A percentile compares a stretch with the other conserved stretches of the same genome.
phyloP scores from a whole-genome alignment of 2,797 vertebrate genomes.

The Falco concolor region DNA sequence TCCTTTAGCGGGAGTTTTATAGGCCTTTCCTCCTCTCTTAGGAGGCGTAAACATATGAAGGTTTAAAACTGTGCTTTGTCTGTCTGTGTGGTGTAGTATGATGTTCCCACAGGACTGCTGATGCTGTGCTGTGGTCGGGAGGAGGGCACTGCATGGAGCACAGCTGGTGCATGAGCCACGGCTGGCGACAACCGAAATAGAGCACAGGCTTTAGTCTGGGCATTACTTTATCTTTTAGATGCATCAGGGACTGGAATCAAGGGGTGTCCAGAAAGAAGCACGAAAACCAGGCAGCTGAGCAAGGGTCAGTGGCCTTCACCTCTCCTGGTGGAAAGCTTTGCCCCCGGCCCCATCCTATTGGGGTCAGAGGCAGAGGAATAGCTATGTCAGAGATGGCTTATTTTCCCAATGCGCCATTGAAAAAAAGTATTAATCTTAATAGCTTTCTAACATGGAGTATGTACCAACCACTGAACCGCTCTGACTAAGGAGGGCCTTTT shows the following conservation, averaged over 20 bases:
- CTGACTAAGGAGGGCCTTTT: neutral
- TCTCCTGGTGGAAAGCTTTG: neutral
- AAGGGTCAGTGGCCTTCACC: neutral
- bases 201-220: neutral
- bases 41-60: neutral
- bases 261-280: neutral
- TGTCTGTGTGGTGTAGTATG: neutral
- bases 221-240: neutral
- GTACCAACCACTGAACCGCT: neutral
- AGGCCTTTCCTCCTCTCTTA: neutral
- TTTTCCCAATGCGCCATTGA: neutral
- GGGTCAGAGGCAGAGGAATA: neutral
- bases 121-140: neutral
- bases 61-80: neutral
- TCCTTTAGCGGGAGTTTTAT: neutral
- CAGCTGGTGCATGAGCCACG: neutral
- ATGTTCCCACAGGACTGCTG: neutral
- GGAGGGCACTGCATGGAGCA: neutral
- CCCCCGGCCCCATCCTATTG: fast-evolving
- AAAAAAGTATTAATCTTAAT: neutral
- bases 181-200: fast-evolving
- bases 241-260: neutral
- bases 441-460: neutral
- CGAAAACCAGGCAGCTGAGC: neutral
- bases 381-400: neutral